phyloP scores from a whole-genome alignment of 2,113 vertebrate genomes.

The Ovibos moschatus region DNA sequence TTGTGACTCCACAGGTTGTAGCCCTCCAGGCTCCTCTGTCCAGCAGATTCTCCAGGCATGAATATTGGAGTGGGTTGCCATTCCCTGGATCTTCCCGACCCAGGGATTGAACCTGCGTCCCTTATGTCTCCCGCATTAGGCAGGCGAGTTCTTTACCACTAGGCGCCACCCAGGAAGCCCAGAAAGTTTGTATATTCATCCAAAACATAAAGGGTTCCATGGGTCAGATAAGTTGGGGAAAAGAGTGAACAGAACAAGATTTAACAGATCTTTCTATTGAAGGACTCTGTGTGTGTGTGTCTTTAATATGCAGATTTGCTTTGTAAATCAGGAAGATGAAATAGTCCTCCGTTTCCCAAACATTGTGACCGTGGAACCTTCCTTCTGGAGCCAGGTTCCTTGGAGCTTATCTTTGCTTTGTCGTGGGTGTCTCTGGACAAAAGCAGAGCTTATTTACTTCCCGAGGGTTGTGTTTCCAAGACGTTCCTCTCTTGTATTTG shows the following conservation, averaged over 20 bases:
- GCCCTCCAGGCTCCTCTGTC: not conserved
- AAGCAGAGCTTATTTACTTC: rapidly evolving
- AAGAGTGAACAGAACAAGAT: not conserved
- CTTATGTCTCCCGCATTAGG: not conserved
- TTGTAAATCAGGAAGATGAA: not conserved
- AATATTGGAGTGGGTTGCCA: not conserved
- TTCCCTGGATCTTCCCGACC: not conserved
- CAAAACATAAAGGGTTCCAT: not conserved
- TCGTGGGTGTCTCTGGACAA: rapidly evolving
- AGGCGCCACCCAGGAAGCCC: not conserved
- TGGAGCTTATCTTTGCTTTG: rapidly evolving
- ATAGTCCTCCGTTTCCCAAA: not conserved
- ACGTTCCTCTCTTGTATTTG: rapidly evolving
- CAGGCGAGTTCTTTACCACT: not conserved
- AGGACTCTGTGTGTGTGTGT: not conserved
- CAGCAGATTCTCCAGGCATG: not conserved
- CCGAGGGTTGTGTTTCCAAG: not conserved
- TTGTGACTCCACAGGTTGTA: not conserved
- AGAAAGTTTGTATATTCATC: not conserved
- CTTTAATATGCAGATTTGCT: not conserved
- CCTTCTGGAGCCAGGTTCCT: not conserved
- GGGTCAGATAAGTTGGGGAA: not conserved
- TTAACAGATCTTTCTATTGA: not conserved
- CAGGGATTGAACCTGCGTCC: not conserved
- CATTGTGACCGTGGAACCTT: no score